Percentiles rank a stretch among this genome's conserved stretches.
These are phyloP conservation scores for Pantherophis guttatus DNA, from an alignment of 2,113 vertebrate genomes.

Conservation along the genomic window DNA sequence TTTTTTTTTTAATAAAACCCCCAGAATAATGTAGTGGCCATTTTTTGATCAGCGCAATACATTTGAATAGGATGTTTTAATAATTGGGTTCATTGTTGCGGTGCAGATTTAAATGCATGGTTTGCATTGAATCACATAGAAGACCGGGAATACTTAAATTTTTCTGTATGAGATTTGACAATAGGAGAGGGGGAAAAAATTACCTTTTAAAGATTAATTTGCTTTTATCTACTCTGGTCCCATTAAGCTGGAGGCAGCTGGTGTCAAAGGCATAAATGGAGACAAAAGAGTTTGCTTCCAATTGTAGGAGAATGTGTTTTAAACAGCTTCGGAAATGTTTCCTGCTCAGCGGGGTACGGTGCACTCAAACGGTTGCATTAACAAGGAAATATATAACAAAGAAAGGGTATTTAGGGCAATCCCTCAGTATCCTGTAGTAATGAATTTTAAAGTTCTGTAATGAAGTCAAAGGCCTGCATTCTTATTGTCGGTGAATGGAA, in stretches of 20 bases:
- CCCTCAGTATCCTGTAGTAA: slow-evolving; percentile 65
- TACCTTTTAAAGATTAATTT: slow-evolving; percentile 68
- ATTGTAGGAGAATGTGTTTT: slow-evolving; percentile 65
- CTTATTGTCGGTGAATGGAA: slow-evolving; percentile 33
- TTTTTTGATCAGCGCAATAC: slow-evolving; percentile 25
- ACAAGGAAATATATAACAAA: slow-evolving; percentile 67
- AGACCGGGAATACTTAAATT: slow-evolving; percentile 38
- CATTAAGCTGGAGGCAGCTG: slow-evolving; percentile 65
- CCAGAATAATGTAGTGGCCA: background rate
- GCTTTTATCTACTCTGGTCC: slow-evolving; percentile 55
- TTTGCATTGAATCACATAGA: background rate
- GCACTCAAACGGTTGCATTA: slow-evolving; percentile 68
- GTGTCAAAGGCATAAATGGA: slow-evolving; percentile 67
- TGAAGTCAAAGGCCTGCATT: slow-evolving; percentile 63
- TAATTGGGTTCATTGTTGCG: slow-evolving; percentile 46
- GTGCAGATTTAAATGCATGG: slow-evolving; percentile 35
- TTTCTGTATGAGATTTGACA: slow-evolving; percentile 47
- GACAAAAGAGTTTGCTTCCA: slow-evolving; percentile 64
- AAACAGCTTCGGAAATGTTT: slow-evolving; percentile 66
- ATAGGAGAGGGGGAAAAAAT: slow-evolving; percentile 41
- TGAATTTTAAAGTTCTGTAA: slow-evolving; percentile 70
- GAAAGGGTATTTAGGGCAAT: slow-evolving; percentile 66
- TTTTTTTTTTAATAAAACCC: slow-evolving; percentile 28
- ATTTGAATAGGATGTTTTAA: slow-evolving; percentile 44
- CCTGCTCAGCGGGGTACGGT: slow-evolving; percentile 67